These are phyloP conservation scores for Erebia ligea DNA, from an alignment of 2,888 invertebrate species.

Conservation along the genomic window DNA sequence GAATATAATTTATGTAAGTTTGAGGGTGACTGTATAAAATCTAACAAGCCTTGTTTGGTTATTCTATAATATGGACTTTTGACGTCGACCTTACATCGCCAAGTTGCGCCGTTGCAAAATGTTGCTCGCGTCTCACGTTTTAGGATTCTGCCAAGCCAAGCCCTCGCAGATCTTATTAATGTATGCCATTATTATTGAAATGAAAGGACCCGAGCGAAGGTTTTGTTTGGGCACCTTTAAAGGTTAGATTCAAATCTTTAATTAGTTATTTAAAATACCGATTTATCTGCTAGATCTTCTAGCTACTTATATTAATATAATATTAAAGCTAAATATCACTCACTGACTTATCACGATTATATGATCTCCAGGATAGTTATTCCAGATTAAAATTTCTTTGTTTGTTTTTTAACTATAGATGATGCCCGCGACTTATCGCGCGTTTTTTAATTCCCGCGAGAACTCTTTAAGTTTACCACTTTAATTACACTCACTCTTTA, in stretches of 20 bases:
- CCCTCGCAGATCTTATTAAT: constrained; percentile 26
- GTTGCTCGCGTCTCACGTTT: constrained; percentile 24
- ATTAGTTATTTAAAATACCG: constrained; percentile 9
- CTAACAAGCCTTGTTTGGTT: no score
- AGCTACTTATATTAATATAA: background rate
- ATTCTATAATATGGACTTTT: no score
- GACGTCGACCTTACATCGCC: no score
- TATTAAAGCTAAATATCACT: background rate
- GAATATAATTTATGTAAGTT: no score
- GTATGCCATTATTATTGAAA: constrained; percentile 23
- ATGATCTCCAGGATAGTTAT: background rate
- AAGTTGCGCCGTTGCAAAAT: constrained; percentile 23
- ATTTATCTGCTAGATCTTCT: background rate
- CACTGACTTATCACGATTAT: constrained; percentile 4
- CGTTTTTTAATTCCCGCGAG: no score
- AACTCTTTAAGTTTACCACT: no score
- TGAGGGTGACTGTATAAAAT: no score
- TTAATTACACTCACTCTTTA: no score
- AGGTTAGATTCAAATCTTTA: constrained; percentile 21
- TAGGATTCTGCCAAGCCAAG: constrained; percentile 26
- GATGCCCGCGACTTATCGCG: no score
- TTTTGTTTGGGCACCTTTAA: constrained; percentile 21
- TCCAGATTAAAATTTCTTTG: no score
- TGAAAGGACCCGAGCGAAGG: constrained; percentile 7
- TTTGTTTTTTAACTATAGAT: no score